Evolutionary conservation across 2,888 invertebrate species (phyloP).

Genomic region (Sminthurides aquaticus): DNA sequence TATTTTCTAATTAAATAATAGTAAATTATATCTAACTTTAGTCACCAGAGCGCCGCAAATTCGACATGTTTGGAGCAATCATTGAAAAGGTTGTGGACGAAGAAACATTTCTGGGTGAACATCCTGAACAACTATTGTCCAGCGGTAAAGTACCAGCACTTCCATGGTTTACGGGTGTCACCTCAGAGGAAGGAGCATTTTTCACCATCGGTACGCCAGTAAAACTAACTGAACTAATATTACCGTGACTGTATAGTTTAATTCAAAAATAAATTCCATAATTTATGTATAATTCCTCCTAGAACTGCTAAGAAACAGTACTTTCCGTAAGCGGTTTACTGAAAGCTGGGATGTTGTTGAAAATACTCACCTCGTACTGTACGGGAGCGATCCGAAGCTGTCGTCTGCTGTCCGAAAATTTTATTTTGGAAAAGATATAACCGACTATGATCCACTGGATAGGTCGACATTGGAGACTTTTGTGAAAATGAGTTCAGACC

Average conservation of each 20-base stretch:
- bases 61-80: neutral
- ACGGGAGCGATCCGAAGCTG: neutral
- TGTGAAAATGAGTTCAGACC: neutral
- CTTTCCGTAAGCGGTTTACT: neutral
- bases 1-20: too few species aligned
- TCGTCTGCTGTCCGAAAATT: neutral
- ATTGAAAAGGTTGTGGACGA: neutral
- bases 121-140: neutral
- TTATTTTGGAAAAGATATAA: neutral
- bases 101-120: neutral
- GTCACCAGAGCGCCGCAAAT: neutral
- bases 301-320: neutral
- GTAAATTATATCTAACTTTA: neutral
- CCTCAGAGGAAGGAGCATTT: neutral
- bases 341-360: neutral
- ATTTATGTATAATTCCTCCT: too few species aligned
- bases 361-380: neutral
- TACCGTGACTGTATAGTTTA: too few species aligned
- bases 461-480: neutral
- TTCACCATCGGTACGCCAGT: neutral
- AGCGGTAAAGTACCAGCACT: neutral
- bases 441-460: neutral
- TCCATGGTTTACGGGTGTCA: conserved; percentile 7
- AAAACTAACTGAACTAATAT: too few species aligned
- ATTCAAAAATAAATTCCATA: too few species aligned